Conservation (phyloP, 2,113 vertebrate genomes). For the Eulemur macaco region DNA sequence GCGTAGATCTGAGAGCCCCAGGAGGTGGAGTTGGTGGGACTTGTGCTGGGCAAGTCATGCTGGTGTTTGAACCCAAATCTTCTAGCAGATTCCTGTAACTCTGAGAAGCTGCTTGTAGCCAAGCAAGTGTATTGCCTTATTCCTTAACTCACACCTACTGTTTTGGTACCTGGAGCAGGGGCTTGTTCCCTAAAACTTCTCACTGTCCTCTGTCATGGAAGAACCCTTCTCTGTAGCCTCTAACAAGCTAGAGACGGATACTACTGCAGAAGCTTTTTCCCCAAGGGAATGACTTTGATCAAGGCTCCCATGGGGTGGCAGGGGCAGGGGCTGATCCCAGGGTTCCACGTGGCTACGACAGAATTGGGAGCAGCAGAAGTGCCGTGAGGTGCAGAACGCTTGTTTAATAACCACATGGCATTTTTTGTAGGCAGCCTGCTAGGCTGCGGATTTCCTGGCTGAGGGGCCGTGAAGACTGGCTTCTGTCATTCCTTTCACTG, state of each 20-base stretch:
- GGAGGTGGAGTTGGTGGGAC: background rate
- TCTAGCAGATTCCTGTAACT: background rate
- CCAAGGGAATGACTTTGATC: background rate
- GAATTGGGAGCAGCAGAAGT: background rate
- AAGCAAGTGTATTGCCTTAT: background rate
- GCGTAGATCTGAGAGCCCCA: background rate
- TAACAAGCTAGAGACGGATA: background rate
- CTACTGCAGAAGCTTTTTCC: background rate
- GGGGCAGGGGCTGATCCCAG: background rate
- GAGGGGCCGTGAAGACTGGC: background rate
- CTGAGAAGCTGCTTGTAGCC: background rate
- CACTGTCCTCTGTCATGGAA: background rate
- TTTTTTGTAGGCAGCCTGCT: background rate
- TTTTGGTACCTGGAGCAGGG: background rate
- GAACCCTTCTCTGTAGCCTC: background rate
- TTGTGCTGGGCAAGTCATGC: background rate
- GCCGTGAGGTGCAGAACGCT: too few relatives aligned
- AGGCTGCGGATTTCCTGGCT: background rate
- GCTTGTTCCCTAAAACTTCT: background rate
- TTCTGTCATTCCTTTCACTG: background rate
- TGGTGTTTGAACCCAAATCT: background rate
- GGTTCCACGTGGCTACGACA: rapidly evolving
- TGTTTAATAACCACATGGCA: background rate
- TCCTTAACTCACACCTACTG: background rate
- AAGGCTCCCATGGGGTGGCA: background rate